These are phyloP conservation scores for Cecropterus lyciades DNA, from an alignment of 1,140 invertebrate genomes.

Conservation along the genomic window DNA sequence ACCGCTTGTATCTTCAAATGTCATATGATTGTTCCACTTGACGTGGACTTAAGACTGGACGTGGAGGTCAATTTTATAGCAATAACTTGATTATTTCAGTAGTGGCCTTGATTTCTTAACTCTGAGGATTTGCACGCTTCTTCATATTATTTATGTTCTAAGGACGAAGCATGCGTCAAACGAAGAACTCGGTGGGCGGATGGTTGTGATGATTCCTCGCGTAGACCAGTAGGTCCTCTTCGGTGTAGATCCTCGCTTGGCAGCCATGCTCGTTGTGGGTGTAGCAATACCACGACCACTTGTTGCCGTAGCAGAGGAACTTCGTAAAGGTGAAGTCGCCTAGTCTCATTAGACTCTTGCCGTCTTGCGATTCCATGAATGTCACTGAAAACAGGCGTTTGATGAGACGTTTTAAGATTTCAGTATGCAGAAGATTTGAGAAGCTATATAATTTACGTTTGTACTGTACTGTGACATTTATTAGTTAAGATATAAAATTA, in stretches of 20 bases:
- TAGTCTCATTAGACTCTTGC: slow-evolving; percentile 67
- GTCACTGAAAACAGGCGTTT: slow-evolving; percentile 62
- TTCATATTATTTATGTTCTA: neutral
- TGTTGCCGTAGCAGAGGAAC: slow-evolving; percentile 46
- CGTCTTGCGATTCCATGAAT: slow-evolving; percentile 71
- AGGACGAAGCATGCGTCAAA: slow-evolving; percentile 51
- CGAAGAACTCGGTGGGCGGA: slow-evolving; percentile 75
- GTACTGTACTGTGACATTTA: too few relatives aligned
- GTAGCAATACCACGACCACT: slow-evolving; percentile 71
- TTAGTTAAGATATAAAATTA: too few relatives aligned
- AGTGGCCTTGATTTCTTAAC: too few relatives aligned
- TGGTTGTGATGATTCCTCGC: slow-evolving; percentile 72
- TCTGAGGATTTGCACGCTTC: neutral
- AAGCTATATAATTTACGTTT: too few relatives aligned
- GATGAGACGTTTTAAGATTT: slow-evolving; percentile 21
- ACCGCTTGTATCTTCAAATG: too few relatives aligned
- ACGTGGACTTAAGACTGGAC: too few relatives aligned
- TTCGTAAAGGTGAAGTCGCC: slow-evolving; percentile 75
- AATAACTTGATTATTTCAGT: too few relatives aligned
- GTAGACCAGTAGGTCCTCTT: slow-evolving; percentile 55
- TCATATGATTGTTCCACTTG: too few relatives aligned
- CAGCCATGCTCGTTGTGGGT: slow-evolving; percentile 67
- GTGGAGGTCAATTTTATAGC: too few relatives aligned
- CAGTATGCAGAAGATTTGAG: too few relatives aligned
- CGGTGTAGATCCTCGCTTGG: slow-evolving; percentile 65